Percentiles rank a stretch among this genome's conserved stretches.
Evolutionary conservation across 2,113 vertebrate species (phyloP).

Genomic region (Laticauda colubrina): DNA sequence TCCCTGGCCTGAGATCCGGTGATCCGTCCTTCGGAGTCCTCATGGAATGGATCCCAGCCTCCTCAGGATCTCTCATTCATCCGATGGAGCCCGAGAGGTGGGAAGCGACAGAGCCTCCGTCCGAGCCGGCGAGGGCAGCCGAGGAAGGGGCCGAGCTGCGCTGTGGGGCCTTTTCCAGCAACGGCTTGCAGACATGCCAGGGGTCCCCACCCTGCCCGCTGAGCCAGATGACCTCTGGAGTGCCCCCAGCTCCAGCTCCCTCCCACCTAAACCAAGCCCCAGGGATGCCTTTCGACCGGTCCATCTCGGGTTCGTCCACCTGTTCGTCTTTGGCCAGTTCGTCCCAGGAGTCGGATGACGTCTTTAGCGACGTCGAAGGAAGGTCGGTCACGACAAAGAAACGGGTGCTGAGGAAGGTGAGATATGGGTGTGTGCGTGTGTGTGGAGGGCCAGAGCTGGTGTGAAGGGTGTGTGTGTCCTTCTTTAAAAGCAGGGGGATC

Average conservation of each 20-base stretch:
- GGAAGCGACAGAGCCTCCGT: neutral
- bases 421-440: neutral
- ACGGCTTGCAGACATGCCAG: neutral
- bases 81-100: neutral
- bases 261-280: neutral
- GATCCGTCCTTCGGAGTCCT: neutral
- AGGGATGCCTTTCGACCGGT: conserved; percentile 26
- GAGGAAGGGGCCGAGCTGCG: neutral
- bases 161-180: neutral
- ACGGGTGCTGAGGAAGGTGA: conserved; percentile 71
- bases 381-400: conserved; percentile 36
- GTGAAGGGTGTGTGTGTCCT: neutral
- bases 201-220: neutral
- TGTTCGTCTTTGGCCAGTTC: conserved; percentile 68
- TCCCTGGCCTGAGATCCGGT: neutral
- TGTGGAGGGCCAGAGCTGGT: no score
- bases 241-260: neutral
- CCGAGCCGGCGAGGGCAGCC: neutral
- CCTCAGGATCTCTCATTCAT: neutral
- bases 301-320: conserved; percentile 63
- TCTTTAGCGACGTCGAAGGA: conserved; percentile 76
- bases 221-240: neutral
- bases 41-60: neutral
- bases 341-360: conserved; percentile 75
- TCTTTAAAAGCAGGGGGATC: neutral